Evolutionary conservation across 2,888 invertebrate genomes (phyloP), one percentile per base, ranked within the genome.

Genomic region (Thelaira solivaga): DNA sequence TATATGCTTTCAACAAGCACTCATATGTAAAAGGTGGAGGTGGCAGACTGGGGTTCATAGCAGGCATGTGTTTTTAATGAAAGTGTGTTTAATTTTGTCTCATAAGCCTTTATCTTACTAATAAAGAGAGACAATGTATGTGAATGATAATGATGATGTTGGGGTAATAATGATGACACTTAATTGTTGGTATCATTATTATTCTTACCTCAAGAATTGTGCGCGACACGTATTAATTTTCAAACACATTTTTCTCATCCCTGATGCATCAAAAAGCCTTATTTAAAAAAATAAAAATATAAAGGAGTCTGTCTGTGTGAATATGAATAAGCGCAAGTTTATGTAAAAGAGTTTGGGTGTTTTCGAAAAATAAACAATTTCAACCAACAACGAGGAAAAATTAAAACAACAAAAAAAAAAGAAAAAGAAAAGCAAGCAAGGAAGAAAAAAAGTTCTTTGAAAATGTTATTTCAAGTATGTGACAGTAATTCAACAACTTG

Each of bases 171-270:
- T 39, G 51, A 39, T 65, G 68, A 62, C 61, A 49, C 76, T 68
- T 72, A 62, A 67, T 67, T 77, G 43, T 49, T 55, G 72, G 57
- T 62, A 61, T 76, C 71, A 57, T 73, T 84, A n/a, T n/a, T n/a
- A n/a, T n/a, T n/a, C n/a, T 85, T 85, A 86, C 86, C 86, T 86
- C 83, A 85, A 82, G 80, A 79, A 62, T 73, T 47, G 51, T 61
- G 71, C 68, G 67, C 73, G 64, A 47, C 76, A 69, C 47, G 67
- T 80, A 75, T 73, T 76, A 68, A 78, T 69, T 80, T 76, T 22
- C 47, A 16, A 57, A 31, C 4, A 53, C 2, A 24, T 11, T 47
- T 36, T 31, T 5, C 36, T 13, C 22, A 11, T 11, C 31, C 29
- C 11, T 34, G 2, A 11, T 18, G 4, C 10, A 10, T 29, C 13